Evolutionary conservation across 2,113 vertebrate species (phyloP), one percentile per base, ranked within the genome.

Genomic region (Arizona elegans): DNA sequence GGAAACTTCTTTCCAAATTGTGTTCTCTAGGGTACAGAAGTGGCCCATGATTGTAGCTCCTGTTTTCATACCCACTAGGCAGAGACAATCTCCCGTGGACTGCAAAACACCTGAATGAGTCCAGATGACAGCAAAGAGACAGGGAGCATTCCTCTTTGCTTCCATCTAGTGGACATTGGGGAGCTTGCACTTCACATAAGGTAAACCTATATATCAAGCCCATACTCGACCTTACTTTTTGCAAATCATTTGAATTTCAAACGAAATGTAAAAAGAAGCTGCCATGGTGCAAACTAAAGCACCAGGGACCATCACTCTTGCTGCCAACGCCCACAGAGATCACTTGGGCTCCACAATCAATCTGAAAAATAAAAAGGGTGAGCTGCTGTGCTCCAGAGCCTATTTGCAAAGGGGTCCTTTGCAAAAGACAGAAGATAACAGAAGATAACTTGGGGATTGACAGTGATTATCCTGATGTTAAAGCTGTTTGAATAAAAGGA

Each of bases 21-120:
- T 75, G 53, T 55, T 75, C 90, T 89, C 54, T 56, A 81, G 65
- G 50, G 89, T 93, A 96, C 95, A 94, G 95, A 90, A 94, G 92
- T 43, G 33, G 6, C 33, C 75, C 8, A 43, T 9, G 17, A 81
- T 10, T 81, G 17, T 81, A 81, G 17, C 7, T 43, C 33, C 33
- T 81, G 33, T 19, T 4, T 38, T 70, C 11, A n/a, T 81, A 38
- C 13, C 7, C 70, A 38, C n/a, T 81, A 6, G n/a, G 15, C n/a
- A 33, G 70, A 2, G n/a, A 75, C 33, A 75, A 75, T 33, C 13
- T 7, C n/a, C 13, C 13, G 6, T 33, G n/a, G n/a, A n/a, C 15
- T 33, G 15, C 70, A 81, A 59, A 81, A 81, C 19, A 81, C 7
- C n/a, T 2, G 70, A 81, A 81, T 38, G n/a, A 81, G 15, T 38